These are phyloP conservation scores for Tipula lateralis DNA, from an alignment of 2,888 invertebrate genomes.

Conservation along the genomic window DNA sequence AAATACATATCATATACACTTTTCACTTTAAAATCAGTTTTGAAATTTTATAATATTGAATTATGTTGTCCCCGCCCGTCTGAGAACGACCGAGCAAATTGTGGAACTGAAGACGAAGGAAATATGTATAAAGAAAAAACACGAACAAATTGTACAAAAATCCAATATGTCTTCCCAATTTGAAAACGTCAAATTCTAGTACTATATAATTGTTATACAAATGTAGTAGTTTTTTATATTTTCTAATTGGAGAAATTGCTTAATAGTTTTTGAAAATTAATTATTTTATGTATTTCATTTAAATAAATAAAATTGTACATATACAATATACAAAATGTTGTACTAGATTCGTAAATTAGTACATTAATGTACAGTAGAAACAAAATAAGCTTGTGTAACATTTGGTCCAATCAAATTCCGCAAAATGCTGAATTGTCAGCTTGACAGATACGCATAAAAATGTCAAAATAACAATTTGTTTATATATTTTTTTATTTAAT, in stretches of 20 bases:
- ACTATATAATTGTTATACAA: background rate
- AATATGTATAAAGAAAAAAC: background rate
- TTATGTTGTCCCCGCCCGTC: background rate
- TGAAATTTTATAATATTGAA: background rate
- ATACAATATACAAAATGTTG: background rate
- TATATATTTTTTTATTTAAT: constrained; percentile 26
- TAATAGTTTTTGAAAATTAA: background rate
- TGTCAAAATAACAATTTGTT: constrained; percentile 28
- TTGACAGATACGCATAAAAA: constrained; percentile 28
- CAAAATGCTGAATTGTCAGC: constrained; percentile 27
- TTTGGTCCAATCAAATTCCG: background rate
- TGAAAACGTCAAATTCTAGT: background rate
- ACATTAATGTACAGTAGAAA: background rate
- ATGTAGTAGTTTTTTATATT: background rate
- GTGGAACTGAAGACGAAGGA: background rate
- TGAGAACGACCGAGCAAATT: background rate
- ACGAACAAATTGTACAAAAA: background rate
- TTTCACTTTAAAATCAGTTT: background rate
- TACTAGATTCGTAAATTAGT: background rate
- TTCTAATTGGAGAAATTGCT: background rate
- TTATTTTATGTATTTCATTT: background rate
- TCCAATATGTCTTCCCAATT: background rate
- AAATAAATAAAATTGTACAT: background rate
- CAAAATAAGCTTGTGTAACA: background rate
- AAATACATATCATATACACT: background rate